These are phyloP conservation scores for Caenorhabditis panamensis DNA, from an alignment of 2,888 invertebrate species.

Conservation along the genomic window DNA sequence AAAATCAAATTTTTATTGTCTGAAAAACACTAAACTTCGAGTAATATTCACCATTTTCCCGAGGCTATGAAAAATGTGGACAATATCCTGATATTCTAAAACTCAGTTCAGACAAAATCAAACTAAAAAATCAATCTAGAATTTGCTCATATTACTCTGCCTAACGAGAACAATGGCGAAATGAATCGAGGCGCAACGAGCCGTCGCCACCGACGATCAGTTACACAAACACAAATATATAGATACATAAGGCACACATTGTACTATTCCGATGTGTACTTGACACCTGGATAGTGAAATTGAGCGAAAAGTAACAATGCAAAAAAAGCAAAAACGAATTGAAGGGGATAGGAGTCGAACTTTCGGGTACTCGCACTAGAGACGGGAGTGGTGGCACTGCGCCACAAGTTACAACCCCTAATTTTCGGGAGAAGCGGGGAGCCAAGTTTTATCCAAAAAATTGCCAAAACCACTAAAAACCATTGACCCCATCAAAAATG, in stretches of 20 bases:
- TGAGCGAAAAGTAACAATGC: too few relatives aligned
- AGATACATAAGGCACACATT: neutral
- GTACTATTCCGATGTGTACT: neutral
- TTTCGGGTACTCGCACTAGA: neutral
- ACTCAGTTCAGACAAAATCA: neutral
- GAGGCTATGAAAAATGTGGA: too few relatives aligned
- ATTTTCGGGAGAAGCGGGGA: neutral
- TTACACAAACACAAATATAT: constrained; percentile 39
- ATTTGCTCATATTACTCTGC: neutral
- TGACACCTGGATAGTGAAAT: neutral
- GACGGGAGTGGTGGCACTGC: neutral
- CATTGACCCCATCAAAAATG: neutral
- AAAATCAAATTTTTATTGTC: neutral
- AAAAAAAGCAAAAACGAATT: neutral
- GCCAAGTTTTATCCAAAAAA: too few relatives aligned
- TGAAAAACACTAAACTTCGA: too few relatives aligned
- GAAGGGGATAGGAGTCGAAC: neutral
- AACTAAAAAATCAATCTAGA: neutral
- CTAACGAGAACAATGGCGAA: neutral
- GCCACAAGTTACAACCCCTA: neutral
- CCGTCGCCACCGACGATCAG: constrained; percentile 28
- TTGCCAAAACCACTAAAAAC: too few relatives aligned
- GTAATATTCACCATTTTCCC: too few relatives aligned
- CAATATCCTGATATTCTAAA: too few relatives aligned
- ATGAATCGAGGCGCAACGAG: neutral